Evolutionary conservation across 1,140 invertebrate species (phyloP), one percentile per base, ranked within the genome.

Genomic region (Leptinotarsa lineolata): DNA sequence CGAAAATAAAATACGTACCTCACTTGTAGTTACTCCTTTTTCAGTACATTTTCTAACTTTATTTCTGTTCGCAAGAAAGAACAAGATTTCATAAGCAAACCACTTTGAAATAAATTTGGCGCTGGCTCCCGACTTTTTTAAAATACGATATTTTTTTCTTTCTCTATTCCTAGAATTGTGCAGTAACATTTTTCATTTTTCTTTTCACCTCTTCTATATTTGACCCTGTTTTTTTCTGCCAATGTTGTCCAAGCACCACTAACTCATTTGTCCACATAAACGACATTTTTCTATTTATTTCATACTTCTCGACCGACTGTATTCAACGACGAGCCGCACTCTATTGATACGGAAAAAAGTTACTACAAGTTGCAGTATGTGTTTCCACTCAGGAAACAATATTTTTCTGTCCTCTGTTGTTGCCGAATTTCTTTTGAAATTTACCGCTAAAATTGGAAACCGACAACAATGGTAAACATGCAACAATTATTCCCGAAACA

Each of bases 161-260:
- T 68, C 66, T 30, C 66, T 68, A 39, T n/a, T n/a, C n/a, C n/a
- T 68, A 48, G 22, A 68, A 68, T 39, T 68, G 24, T 30, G 18
- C 66, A 11, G 54, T 69, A 8, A 69, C 4, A 69, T 69, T 69
- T 69, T 69, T 69, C 6, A 69, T 69, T 69, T 69, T 48, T 46
- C 45, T 24, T 48, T 48, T 48, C 11, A 48, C 46, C 46, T 48
- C 3, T 22, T 22, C 22, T 22, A 22, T 22, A 22, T 22, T 68
- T n/a, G 58, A 3, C 58, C 58, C 58, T 20, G 58, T n/a, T 59
- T 59, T 58, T 59, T 59, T 59, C 58, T 59, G 16, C 22, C 22
- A 22, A 20, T 59, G 58, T 59, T 59, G 58, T n/a, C 58, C 58
- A 59, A 59, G 58, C 58, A 59, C 4, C 58, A 59, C n/a, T n/a